phyloP scores from a whole-genome alignment of 2,113 vertebrate genomes.

The Dasyurus viverrinus region DNA sequence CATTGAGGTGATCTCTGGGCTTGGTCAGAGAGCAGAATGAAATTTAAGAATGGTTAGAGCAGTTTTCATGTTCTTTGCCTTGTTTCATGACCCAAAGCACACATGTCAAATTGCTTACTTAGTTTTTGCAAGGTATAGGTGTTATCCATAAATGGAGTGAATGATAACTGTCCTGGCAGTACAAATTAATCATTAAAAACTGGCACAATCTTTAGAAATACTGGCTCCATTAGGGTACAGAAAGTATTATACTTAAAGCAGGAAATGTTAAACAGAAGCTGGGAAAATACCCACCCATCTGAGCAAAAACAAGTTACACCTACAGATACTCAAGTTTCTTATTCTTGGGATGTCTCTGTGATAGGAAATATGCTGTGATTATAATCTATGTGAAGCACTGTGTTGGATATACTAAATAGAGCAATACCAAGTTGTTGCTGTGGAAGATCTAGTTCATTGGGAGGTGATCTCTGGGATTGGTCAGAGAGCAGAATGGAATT shows the following conservation, averaged over 20 bases:
- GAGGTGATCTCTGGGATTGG: no score
- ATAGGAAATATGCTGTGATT: slow-evolving; percentile 30
- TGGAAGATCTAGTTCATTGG: no score
- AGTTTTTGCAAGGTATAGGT: slow-evolving; percentile 32
- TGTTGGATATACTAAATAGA: background rate
- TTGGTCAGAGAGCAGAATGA: background rate
- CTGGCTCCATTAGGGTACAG: slow-evolving; percentile 19
- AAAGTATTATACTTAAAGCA: slow-evolving; percentile 30
- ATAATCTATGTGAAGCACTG: slow-evolving; percentile 18
- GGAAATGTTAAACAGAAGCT: slow-evolving; percentile 18
- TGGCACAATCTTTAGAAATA: slow-evolving; percentile 6
- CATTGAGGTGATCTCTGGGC: background rate
- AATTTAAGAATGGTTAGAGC: background rate
- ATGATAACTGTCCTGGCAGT: slow-evolving; percentile 13
- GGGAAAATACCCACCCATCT: background rate
- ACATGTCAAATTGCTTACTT: background rate
- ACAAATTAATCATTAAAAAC: slow-evolving; percentile 41
- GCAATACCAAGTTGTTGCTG: background rate
- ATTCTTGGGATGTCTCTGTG: slow-evolving; percentile 18
- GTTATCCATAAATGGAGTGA: slow-evolving; percentile 6
- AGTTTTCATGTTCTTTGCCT: background rate
- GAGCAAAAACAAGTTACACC: background rate
- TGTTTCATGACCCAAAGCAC: background rate
- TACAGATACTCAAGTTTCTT: background rate
- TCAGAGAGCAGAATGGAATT: no score